A percentile compares a stretch with the other conserved stretches of the same genome.
Conservation (phyloP, 1,140 invertebrate species). For the Parasteatoda tepidariorum region DNA sequence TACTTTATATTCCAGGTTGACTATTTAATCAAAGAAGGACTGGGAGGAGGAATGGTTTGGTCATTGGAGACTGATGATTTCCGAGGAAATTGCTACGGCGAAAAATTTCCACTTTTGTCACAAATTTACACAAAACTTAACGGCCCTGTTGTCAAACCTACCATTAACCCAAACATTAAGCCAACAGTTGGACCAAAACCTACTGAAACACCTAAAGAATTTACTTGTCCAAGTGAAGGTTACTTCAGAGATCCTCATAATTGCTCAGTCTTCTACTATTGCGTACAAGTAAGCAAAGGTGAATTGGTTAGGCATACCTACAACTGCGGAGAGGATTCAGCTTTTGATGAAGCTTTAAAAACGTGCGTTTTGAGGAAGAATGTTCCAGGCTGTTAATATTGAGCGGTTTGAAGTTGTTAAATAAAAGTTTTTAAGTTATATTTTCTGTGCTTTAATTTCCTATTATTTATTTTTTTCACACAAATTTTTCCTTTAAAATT, state of each 20-base stretch:
- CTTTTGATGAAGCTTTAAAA: slow-evolving; percentile 17
- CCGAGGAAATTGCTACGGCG: slow-evolving; percentile 64
- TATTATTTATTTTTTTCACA: too few species aligned
- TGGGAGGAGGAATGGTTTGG: slow-evolving; percentile 76
- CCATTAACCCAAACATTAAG: background rate
- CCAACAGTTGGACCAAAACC: background rate
- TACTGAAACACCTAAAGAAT: background rate
- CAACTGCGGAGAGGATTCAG: slow-evolving; percentile 28
- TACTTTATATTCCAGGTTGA: slow-evolving; percentile 62
- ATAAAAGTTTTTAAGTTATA: too few species aligned
- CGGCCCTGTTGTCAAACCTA: too few species aligned
- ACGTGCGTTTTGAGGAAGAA: slow-evolving; percentile 47
- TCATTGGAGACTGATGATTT: slow-evolving; percentile 76
- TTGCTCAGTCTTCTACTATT: slow-evolving; percentile 39
- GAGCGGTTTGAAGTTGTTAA: too few species aligned
- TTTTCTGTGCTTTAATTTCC: too few species aligned
- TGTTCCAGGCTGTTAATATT: slow-evolving; percentile 19
- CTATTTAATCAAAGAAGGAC: slow-evolving; percentile 65
- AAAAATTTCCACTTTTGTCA: slow-evolving; percentile 63
- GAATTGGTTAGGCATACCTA: slow-evolving; percentile 35
- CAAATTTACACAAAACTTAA: slow-evolving; percentile 62
- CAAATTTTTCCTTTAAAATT: too few species aligned
- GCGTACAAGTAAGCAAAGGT: background rate
- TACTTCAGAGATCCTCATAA: slow-evolving; percentile 27
- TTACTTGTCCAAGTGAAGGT: slow-evolving; percentile 16